phyloP scores from a whole-genome alignment of 1,140 invertebrate genomes.

The Nasonia vitripennis region DNA sequence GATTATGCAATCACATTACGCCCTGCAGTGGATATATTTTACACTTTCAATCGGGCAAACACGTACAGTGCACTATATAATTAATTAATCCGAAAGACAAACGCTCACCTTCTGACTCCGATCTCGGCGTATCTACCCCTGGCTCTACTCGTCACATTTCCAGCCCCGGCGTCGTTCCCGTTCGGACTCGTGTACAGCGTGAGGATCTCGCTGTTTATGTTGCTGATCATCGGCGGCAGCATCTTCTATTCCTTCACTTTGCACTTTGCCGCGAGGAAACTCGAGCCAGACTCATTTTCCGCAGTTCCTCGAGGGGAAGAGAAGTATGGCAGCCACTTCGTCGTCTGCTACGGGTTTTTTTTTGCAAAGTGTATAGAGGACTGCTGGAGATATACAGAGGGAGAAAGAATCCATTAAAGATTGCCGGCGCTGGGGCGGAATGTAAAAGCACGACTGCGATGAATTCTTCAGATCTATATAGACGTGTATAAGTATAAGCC shows the following conservation, averaged over 20 bases:
- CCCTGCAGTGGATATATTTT: not conserved
- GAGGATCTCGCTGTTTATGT: slow-evolving; percentile 70
- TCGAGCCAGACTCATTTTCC: slow-evolving; percentile 39
- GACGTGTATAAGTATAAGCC: not conserved
- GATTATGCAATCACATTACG: not conserved
- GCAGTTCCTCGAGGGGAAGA: not conserved
- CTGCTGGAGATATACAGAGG: not conserved
- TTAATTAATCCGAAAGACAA: not conserved
- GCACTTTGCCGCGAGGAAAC: slow-evolving; percentile 30
- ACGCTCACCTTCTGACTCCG: slow-evolving; percentile 69
- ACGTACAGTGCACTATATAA: too few species aligned
- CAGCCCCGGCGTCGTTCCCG: slow-evolving; percentile 19
- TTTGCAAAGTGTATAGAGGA: not conserved
- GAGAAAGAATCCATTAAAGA: slow-evolving; percentile 48
- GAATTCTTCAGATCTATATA: slow-evolving; percentile 9
- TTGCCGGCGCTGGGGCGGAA: not conserved
- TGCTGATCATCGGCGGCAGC: slow-evolving; percentile 69
- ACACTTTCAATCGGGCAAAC: not conserved
- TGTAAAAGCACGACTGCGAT: not conserved
- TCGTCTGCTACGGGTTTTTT: not conserved
- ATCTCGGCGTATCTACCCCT: slow-evolving; percentile 71
- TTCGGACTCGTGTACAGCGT: slow-evolving; percentile 68
- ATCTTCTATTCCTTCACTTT: slow-evolving; percentile 53
- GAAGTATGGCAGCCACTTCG: not conserved
- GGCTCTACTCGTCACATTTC: slow-evolving; percentile 59